Evolutionary conservation across 2,113 vertebrate genomes (phyloP).

Genomic region (Siniperca knerii): DNA sequence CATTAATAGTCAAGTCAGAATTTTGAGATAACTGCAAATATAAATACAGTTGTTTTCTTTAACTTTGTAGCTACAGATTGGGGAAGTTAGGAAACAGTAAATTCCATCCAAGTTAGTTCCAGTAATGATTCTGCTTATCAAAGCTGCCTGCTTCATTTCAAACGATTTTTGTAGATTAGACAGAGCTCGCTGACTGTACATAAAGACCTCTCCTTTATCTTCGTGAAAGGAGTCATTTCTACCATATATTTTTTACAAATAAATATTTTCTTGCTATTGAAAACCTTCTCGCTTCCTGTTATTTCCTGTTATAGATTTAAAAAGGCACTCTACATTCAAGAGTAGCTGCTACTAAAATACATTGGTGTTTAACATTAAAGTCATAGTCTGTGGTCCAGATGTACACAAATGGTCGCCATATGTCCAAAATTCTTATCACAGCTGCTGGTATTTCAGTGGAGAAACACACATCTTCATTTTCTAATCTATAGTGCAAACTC

Average conservation of each 20-base stretch:
- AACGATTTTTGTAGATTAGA: not conserved
- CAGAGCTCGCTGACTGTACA: not conserved
- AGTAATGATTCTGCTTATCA: not conserved
- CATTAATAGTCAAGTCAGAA: not conserved
- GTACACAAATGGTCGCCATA: not conserved
- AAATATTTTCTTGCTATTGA: constrained; percentile 24
- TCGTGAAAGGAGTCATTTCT: constrained; percentile 25
- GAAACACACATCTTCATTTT: not conserved
- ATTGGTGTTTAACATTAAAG: not conserved
- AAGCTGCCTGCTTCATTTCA: not conserved
- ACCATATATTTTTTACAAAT: constrained; percentile 41
- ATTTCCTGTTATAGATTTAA: not conserved
- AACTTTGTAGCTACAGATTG: not conserved
- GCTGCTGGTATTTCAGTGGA: not conserved
- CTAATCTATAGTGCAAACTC: no score
- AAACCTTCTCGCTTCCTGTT: not conserved
- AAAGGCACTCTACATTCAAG: not conserved
- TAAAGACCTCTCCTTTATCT: constrained; percentile 3
- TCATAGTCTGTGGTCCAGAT: not conserved
- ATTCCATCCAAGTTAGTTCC: not conserved
- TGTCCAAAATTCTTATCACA: not conserved
- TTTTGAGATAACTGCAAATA: not conserved
- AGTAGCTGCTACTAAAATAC: not conserved
- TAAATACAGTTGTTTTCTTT: not conserved
- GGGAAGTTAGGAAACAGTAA: not conserved